A percentile compares a stretch with the other conserved stretches of the same genome.
phyloP scores from a whole-genome alignment of 64 coral and sea anemone species.

The Stichodactyla helianthus region DNA sequence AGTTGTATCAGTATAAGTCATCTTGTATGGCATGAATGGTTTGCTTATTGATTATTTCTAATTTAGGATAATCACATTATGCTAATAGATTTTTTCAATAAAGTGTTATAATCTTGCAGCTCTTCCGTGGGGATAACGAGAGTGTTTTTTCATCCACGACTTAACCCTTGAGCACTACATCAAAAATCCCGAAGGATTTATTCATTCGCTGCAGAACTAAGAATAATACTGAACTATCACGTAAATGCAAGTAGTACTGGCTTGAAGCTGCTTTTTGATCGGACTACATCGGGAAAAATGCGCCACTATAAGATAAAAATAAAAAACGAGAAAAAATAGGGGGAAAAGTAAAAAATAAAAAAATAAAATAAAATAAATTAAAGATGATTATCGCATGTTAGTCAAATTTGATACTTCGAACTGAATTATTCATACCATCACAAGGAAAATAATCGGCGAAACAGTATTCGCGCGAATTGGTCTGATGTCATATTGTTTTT shows the following conservation, averaged over 20 bases:
- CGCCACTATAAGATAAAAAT: too few species aligned
- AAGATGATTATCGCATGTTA: too few species aligned
- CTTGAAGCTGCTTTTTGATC: neutral
- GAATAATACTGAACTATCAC: neutral
- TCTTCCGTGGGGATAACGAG: neutral
- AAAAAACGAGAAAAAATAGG: too few species aligned
- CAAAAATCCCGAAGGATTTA: neutral
- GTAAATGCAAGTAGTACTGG: neutral
- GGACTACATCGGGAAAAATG: neutral
- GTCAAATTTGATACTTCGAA: too few species aligned
- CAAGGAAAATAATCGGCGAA: too few species aligned
- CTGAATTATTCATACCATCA: too few species aligned
- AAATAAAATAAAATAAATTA: too few species aligned
- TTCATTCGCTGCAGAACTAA: neutral
- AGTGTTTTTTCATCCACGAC: neutral
- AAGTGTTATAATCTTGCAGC: neutral
- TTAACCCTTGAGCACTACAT: neutral
- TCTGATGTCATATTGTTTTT: neutral
- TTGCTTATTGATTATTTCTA: constrained; percentile 8
- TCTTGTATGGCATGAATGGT: neutral
- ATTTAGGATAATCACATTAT: constrained; percentile 8
- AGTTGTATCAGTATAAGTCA: neutral
- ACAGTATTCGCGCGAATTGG: too few species aligned
- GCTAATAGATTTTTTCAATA: neutral
- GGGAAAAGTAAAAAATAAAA: too few species aligned